Conservation (phyloP, 2,888 invertebrate species). For the Deilephila elpenor region DNA sequence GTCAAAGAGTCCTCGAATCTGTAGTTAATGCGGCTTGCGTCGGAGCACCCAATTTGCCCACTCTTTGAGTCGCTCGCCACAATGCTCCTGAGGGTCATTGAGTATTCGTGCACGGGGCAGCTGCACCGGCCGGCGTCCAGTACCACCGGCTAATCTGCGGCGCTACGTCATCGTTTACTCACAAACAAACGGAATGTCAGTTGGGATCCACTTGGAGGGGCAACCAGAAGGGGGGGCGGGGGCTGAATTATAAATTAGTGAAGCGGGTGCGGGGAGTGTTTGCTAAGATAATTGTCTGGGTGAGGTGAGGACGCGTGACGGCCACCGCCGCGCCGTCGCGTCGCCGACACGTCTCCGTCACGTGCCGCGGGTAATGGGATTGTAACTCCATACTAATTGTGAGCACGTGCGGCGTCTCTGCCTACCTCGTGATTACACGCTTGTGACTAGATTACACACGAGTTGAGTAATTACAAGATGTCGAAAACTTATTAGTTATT, state of each 20-base stretch:
- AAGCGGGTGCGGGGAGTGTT: conserved; percentile 36
- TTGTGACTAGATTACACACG: not conserved
- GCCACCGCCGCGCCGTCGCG: conserved; percentile 3
- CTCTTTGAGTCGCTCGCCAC: conserved; percentile 15
- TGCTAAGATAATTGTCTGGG: conserved; percentile 45
- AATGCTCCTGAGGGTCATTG: conserved; percentile 9
- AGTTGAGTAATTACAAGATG: not conserved
- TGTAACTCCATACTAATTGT: conserved; percentile 26
- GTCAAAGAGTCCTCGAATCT: not conserved
- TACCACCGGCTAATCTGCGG: not conserved
- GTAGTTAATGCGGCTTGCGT: not conserved
- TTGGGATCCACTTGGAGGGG: not conserved
- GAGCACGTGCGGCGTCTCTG: conserved; percentile 2
- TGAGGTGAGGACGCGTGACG: conserved; percentile 30
- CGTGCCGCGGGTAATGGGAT: not conserved
- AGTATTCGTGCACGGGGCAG: conserved; percentile 12
- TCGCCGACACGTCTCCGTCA: conserved; percentile 19
- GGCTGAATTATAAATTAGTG: conserved; percentile 44
- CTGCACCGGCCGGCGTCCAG: not conserved
- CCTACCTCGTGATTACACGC: conserved; percentile 6
- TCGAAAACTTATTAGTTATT: not conserved
- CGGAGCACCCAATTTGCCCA: not conserved
- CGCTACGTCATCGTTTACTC: conserved; percentile 10
- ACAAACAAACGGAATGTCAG: conserved; percentile 23
- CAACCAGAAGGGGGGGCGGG: not conserved